Conservation (phyloP, 2,113 vertebrate species). For the Daboia siamensis region DNA sequence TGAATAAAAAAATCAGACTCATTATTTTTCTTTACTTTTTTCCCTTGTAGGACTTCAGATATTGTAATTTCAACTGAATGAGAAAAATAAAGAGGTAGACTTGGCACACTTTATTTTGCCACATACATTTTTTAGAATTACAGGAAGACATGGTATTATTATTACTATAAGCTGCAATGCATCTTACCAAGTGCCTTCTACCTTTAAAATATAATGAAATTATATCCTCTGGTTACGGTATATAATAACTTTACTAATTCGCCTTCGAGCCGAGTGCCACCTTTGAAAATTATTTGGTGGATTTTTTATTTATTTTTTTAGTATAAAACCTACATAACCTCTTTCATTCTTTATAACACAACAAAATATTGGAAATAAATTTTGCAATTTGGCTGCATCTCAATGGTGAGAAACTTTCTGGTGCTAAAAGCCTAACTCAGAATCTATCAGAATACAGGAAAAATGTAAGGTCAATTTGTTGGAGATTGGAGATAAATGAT, state of each 20-base stretch:
- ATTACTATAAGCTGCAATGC: not conserved
- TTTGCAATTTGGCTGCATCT: not conserved
- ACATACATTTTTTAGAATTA: not conserved
- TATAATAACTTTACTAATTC: not conserved
- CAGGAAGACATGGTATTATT: not conserved
- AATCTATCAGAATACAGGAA: not conserved
- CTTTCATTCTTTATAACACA: too few relatives aligned
- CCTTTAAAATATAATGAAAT: conserved; percentile 9
- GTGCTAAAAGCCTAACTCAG: not conserved
- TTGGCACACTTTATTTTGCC: not conserved
- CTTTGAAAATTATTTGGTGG: not conserved
- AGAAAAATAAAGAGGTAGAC: not conserved
- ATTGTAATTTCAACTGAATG: not conserved
- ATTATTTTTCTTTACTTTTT: not conserved
- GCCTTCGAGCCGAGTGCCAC: not conserved
- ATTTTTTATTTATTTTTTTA: too few relatives aligned
- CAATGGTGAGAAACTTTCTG: not conserved
- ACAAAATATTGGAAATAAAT: not conserved
- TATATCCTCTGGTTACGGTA: conserved; percentile 1
- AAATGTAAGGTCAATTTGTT: not conserved
- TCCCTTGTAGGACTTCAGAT: not conserved
- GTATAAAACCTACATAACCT: too few relatives aligned
- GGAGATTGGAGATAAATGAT: not conserved
- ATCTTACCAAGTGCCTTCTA: not conserved
- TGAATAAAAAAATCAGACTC: not conserved